A percentile compares a stretch with the other conserved stretches of the same genome.
phyloP scores from a whole-genome alignment of 30 jellyfish, hydroid and myxozoan genomes.

The Chrysaora quinquecirrha region DNA sequence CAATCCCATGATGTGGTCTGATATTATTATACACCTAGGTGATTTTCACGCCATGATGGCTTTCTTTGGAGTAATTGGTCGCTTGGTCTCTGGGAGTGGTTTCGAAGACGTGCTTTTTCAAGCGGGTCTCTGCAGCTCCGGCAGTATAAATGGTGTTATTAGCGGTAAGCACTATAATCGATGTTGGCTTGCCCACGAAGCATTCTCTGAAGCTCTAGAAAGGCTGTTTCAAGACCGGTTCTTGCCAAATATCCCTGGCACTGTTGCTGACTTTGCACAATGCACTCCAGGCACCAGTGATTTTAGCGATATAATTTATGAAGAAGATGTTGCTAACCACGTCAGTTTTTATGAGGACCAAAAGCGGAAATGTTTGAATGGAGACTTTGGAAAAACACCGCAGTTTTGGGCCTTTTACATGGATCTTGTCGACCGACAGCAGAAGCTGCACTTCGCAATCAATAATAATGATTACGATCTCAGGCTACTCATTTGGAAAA shows the following conservation, averaged over 20 bases:
- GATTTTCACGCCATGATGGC: too few relatives aligned
- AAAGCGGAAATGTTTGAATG: slow-evolving; percentile 1
- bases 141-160: too few relatives aligned
- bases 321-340: neutral
- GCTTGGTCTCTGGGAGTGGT: slow-evolving; percentile 14
- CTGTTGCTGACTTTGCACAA: too few relatives aligned
- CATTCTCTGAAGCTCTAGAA: slow-evolving; percentile 50
- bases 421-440: slow-evolving; percentile 5
- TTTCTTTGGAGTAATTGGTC: slow-evolving; percentile 24
- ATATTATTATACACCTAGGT: neutral
- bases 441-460: slow-evolving; percentile 8
- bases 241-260: neutral
- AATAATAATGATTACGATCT: slow-evolving; percentile 16
- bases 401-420: slow-evolving; percentile 36
- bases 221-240: slow-evolving; percentile 13
- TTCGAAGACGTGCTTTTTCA: slow-evolving; percentile 10
- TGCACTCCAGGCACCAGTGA: neutral
- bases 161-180: too few relatives aligned
- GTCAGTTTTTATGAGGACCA: neutral
- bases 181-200: slow-evolving; percentile 34
- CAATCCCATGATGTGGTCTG: slow-evolving; percentile 14
- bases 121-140: slow-evolving; percentile 4
- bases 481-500: too few relatives aligned
- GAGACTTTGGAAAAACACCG: slow-evolving; percentile 37
- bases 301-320: neutral